Conservation (phyloP, 2,888 invertebrate genomes). For the Dolomedes plantarius region DNA sequence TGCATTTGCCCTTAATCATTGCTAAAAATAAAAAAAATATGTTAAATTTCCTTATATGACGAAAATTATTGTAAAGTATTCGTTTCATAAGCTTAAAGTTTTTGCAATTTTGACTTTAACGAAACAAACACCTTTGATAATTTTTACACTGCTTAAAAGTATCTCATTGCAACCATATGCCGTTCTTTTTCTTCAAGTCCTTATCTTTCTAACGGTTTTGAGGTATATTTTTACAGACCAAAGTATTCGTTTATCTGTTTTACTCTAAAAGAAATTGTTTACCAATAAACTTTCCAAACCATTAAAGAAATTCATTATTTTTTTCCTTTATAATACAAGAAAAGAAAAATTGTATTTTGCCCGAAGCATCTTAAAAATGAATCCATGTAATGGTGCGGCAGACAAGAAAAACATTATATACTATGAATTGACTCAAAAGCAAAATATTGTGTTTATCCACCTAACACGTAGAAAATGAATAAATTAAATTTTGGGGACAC, state of each 20-base stretch:
- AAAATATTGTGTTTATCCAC: constrained; percentile 9
- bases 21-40: no score
- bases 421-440: neutral
- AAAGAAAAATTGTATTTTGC: neutral
- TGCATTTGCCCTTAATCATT: no score
- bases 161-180: no score
- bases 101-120: no score
- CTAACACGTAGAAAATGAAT: constrained; percentile 35
- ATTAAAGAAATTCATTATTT: neutral
- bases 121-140: no score
- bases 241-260: neutral
- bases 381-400: neutral
- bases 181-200: no score
- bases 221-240: neutral
- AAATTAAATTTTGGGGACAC: constrained; percentile 52
- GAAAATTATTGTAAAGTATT: no score
- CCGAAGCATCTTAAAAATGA: neutral
- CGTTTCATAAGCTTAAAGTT: no score
- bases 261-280: neutral
- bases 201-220: neutral
- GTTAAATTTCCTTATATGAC: no score
- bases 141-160: no score
- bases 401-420: neutral
- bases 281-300: constrained; percentile 1
- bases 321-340: neutral